These are phyloP conservation scores for Pseudococcus jackbeardsleyi DNA, from an alignment of 2,888 invertebrate genomes.

Conservation along the genomic window DNA sequence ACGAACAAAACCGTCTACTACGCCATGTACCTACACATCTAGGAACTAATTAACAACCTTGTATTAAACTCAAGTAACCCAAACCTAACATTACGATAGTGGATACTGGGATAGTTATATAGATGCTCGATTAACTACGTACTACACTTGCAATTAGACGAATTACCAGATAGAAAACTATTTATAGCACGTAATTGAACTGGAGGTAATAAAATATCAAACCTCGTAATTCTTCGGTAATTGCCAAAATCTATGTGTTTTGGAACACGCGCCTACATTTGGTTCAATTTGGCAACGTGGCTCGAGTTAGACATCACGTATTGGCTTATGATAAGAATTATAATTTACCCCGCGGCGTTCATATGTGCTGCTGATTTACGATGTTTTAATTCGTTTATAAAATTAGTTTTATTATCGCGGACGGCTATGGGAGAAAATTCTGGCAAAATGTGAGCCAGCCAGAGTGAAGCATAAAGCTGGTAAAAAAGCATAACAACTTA, in stretches of 20 bases:
- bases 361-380: neutral
- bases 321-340: constrained; percentile 24
- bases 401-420: constrained; percentile 11
- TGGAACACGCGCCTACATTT: neutral
- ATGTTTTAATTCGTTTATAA: constrained; percentile 21
- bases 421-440: neutral
- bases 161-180: neutral
- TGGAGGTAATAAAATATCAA: constrained; percentile 35
- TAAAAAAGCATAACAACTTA: neutral
- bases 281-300: constrained; percentile 15
- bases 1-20: neutral
- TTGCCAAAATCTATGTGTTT: neutral
- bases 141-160: neutral
- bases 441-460: neutral
- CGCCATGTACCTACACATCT: neutral
- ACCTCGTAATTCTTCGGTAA: neutral
- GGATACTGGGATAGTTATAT: neutral
- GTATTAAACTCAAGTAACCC: neutral
- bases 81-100: constrained; percentile 22
- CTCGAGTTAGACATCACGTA: constrained; percentile 1
- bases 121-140: neutral
- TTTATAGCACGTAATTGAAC: constrained; percentile 39
- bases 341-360: neutral
- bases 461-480: neutral
- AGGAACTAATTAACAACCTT: constrained; percentile 32